A percentile compares a stretch with the other conserved stretches of the same genome.
These are phyloP conservation scores for Meghimatium bilineatum DNA, from an alignment of 2,888 invertebrate genomes.

Conservation along the genomic window DNA sequence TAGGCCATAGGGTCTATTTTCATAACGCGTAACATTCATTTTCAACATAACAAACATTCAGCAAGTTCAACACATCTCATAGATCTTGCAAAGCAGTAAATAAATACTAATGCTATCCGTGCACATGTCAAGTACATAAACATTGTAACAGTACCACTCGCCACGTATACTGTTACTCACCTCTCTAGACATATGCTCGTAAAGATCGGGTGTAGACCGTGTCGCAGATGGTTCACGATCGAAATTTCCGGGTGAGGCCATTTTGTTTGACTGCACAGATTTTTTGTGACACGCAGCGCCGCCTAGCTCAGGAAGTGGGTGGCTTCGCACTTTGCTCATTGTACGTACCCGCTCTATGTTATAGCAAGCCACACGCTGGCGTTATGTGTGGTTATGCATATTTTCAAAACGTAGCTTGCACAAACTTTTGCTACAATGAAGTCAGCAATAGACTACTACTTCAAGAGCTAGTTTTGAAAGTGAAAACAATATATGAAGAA, in stretches of 20 bases:
- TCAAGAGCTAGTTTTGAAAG: too few relatives aligned
- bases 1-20: too few relatives aligned
- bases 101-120: neutral
- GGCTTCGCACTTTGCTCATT: conserved; percentile 14
- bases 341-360: too few relatives aligned
- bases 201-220: conserved; percentile 59
- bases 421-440: too few relatives aligned
- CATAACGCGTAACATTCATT: too few relatives aligned
- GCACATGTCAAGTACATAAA: neutral
- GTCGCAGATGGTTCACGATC: conserved; percentile 54
- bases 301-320: conserved; percentile 57
- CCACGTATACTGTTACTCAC: conserved; percentile 55
- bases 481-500: too few relatives aligned
- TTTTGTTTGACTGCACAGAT: conserved; percentile 55
- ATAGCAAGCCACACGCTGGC: too few relatives aligned
- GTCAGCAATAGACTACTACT: too few relatives aligned
- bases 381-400: too few relatives aligned
- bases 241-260: conserved; percentile 63
- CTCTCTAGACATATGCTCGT: conserved; percentile 60
- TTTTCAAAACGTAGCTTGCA: too few relatives aligned
- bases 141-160: neutral
- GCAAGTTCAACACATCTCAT: too few relatives aligned
- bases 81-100: neutral
- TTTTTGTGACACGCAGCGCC: conserved; percentile 55
- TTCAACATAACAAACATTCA: too few relatives aligned